Evolutionary conservation across 2,113 vertebrate species (phyloP).

Genomic region (Hippopotamus amphibius): DNA sequence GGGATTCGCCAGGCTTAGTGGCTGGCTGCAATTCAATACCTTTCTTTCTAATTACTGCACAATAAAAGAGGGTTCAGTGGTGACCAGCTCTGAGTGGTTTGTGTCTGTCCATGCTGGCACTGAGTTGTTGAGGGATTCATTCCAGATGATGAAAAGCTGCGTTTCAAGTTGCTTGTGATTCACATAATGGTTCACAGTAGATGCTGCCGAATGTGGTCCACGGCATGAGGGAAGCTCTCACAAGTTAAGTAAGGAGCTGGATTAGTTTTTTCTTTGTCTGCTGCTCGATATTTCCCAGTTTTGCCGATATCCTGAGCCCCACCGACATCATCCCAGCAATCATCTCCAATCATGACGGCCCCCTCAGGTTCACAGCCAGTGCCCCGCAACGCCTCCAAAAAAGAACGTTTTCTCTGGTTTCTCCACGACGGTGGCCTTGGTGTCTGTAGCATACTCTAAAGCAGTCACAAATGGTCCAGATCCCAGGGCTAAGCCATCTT

Average conservation of each 20-base stretch:
- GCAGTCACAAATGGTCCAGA: constrained; percentile 96
- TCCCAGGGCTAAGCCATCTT: constrained; percentile 95
- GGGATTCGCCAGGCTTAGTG: constrained; percentile 6
- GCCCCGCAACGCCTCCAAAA: constrained; percentile 91
- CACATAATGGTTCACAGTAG: constrained; percentile 80
- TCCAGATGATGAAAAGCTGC: background rate
- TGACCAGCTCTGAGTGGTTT: background rate
- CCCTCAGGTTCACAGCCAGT: constrained; percentile 88
- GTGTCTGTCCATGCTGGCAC: background rate
- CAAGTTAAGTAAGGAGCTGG: constrained; percentile 92
- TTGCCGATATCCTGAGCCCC: too few relatives aligned
- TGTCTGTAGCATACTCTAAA: constrained; percentile 94
- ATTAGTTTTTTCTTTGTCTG: constrained; percentile 92
- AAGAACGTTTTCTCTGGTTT: constrained; percentile 96
- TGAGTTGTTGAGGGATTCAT: constrained; percentile 3
- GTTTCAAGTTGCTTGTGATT: constrained; percentile 51
- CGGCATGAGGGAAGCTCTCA: constrained; percentile 92
- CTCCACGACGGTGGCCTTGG: constrained; percentile 93
- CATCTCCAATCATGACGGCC: constrained; percentile 97
- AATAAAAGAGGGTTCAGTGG: background rate
- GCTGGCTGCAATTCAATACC: constrained; percentile 38
- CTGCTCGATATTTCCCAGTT: constrained; percentile 91
- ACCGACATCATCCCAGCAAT: too few relatives aligned
- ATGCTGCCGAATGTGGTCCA: constrained; percentile 91
- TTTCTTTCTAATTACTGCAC: constrained; percentile 45